Evolutionary conservation across 2,888 invertebrate species (phyloP).

Genomic region (Melanargia galathea): DNA sequence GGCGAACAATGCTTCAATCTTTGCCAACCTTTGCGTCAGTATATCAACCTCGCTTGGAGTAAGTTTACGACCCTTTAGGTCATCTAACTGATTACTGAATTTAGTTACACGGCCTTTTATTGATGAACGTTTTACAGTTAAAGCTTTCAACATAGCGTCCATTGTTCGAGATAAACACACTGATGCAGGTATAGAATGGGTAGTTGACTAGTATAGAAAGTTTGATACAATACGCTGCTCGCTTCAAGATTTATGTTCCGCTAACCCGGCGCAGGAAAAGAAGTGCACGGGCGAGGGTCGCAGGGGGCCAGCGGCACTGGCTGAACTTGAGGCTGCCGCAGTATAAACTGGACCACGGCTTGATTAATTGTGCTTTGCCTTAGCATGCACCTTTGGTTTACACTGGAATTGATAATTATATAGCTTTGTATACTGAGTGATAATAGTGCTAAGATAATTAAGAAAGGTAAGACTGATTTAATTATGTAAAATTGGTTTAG

Average conservation of each 20-base stretch:
- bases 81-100: neutral
- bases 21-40: conserved; percentile 15
- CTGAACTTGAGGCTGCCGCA: neutral
- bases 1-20: conserved; percentile 22
- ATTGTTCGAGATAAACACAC: neutral
- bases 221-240: neutral
- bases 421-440: too few relatives aligned
- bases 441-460: neutral
- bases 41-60: conserved; percentile 20
- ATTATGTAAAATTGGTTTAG: neutral
- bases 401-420: too few relatives aligned
- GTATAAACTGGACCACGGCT: too few relatives aligned
- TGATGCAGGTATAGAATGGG: neutral
- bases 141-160: neutral
- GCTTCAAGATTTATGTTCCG: neutral
- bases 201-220: neutral
- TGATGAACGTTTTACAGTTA: neutral
- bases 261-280: neutral
- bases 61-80: neutral
- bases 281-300: neutral
- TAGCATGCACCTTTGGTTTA: too few relatives aligned
- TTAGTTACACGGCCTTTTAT: neutral
- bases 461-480: neutral
- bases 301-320: neutral
- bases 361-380: too few relatives aligned